Evolutionary conservation across 2,797 vertebrate genomes (phyloP).

Genomic region (Eremophila alpestris): DNA sequence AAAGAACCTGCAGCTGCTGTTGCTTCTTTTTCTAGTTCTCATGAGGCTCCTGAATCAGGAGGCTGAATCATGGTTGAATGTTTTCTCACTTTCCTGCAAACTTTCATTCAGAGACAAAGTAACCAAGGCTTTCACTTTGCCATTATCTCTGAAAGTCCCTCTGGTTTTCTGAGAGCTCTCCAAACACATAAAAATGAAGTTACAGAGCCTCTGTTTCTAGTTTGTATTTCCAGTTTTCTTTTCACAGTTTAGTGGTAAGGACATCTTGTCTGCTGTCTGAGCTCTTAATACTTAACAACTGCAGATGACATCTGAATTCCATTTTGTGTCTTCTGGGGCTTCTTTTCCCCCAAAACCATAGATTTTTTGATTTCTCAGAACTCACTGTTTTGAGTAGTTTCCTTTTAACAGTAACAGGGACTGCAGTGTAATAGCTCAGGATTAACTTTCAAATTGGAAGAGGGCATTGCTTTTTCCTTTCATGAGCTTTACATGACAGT

Average conservation of each 20-base stretch:
- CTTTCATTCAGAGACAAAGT: background rate
- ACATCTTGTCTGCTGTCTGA: background rate
- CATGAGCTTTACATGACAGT: background rate
- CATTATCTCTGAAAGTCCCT: background rate
- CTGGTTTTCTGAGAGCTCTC: background rate
- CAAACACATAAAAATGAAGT: background rate
- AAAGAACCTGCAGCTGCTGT: background rate
- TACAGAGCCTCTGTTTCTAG: background rate
- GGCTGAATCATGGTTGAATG: background rate
- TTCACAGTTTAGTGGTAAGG: background rate
- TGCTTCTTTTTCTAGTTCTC: background rate
- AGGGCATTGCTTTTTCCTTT: background rate
- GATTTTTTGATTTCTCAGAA: background rate
- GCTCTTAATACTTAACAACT: background rate
- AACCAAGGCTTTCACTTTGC: background rate
- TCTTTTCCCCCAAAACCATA: background rate
- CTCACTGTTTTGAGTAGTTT: conserved; percentile 58
- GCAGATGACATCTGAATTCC: background rate
- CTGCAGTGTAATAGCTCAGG: background rate
- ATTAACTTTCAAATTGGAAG: background rate
- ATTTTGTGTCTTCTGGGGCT: background rate
- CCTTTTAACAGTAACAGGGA: background rate
- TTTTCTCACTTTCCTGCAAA: background rate
- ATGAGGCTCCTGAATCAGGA: background rate
- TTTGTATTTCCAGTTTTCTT: background rate